phyloP scores from a whole-genome alignment of 2,113 vertebrate species.

The Crotalus horridus region DNA sequence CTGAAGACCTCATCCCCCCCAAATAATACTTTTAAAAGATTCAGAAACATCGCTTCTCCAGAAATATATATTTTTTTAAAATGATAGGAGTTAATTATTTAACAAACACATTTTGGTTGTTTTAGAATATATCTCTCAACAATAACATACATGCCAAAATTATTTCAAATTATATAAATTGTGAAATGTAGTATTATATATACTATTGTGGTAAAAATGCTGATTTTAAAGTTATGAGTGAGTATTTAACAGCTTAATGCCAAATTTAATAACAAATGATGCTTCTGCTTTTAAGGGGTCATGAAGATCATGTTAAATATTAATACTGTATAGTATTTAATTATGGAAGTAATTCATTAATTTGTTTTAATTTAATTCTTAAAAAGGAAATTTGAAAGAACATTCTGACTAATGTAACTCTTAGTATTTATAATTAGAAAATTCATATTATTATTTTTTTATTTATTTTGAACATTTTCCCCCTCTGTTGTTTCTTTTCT shows the following conservation, averaged over 20 bases:
- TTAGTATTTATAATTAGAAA: neutral
- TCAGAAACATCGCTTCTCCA: neutral
- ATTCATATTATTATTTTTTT: neutral
- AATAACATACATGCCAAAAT: neutral
- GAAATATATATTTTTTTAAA: neutral
- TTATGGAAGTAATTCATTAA: neutral
- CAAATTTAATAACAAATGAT: constrained; percentile 44
- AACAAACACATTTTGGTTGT: neutral
- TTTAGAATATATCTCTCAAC: neutral
- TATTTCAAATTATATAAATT: constrained; percentile 20
- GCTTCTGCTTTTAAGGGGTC: fast-evolving
- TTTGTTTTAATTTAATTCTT: neutral
- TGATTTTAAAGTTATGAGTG: constrained; percentile 26
- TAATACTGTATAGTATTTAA: neutral
- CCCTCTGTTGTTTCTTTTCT: neutral
- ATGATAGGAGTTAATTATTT: neutral
- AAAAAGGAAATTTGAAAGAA: neutral
- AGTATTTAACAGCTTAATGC: constrained; percentile 46
- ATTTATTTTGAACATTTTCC: neutral
- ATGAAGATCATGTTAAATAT: neutral
- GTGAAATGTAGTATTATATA: neutral
- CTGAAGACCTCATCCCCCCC: neutral
- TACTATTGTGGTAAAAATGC: neutral
- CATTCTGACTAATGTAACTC: neutral
- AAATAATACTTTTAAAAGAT: neutral